Conservation (phyloP, 2,113 vertebrate species). For the Crypturellus undulatus region DNA sequence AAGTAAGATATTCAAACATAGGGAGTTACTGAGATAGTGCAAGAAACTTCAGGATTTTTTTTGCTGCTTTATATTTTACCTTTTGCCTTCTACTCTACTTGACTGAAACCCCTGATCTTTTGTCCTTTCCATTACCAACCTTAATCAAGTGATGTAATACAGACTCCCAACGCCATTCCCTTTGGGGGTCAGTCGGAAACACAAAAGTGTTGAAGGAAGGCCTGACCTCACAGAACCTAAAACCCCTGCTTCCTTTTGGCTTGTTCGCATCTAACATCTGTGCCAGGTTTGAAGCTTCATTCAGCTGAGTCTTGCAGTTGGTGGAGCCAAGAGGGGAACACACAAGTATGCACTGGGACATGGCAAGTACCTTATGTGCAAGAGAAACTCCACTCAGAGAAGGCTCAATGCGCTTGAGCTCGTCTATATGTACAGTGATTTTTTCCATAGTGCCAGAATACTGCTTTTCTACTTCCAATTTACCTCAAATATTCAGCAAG, state of each 20-base stretch:
- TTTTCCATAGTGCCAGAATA: neutral
- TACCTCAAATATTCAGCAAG: neutral
- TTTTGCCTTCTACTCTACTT: neutral
- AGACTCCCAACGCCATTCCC: neutral
- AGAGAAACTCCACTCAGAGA: neutral
- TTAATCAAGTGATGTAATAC: neutral
- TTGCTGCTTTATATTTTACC: neutral
- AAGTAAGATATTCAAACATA: neutral
- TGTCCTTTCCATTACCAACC: neutral
- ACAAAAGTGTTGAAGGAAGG: neutral
- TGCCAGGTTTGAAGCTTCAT: neutral
- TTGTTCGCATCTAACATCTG: neutral
- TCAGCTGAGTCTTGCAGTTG: neutral
- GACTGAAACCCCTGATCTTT: neutral
- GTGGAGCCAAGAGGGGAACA: neutral
- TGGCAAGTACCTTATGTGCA: neutral
- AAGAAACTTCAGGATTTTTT: neutral
- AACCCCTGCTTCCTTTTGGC: neutral
- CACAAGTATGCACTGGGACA: neutral
- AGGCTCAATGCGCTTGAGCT: neutral
- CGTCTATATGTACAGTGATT: neutral
- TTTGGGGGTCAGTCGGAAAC: neutral
- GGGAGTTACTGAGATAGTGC: neutral
- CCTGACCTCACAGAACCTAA: rapidly evolving
- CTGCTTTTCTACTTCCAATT: neutral